Conservation (phyloP, 1,140 invertebrate genomes). For the Phortica variegata region DNA sequence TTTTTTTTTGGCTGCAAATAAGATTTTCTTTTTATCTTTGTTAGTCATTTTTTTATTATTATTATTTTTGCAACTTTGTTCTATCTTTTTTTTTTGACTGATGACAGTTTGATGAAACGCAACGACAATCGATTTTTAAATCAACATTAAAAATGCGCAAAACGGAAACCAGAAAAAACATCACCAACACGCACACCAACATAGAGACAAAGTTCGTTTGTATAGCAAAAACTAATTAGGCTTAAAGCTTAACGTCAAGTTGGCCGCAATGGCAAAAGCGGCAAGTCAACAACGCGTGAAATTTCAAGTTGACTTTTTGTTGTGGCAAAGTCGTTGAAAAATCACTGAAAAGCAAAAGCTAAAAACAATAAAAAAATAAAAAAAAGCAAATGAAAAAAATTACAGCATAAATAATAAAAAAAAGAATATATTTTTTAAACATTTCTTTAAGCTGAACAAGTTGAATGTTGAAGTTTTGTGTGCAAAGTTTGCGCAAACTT, state of each 20-base stretch:
- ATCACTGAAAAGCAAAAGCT: too few species aligned
- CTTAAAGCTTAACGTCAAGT: constrained; percentile 31
- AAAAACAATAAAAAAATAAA: too few species aligned
- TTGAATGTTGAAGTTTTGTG: neutral
- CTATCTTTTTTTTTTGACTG: constrained; percentile 12
- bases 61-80: too few species aligned
- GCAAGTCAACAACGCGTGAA: constrained; percentile 42
- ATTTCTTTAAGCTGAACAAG: neutral
- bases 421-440: too few species aligned
- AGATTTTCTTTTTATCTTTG: too few species aligned
- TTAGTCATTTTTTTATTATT: too few species aligned
- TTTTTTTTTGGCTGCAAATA: too few species aligned
- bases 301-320: constrained; percentile 16
- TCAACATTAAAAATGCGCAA: constrained; percentile 26
- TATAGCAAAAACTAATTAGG: too few species aligned
- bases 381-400: too few species aligned
- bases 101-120: constrained; percentile 48
- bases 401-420: too few species aligned
- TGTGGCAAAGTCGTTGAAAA: too few species aligned
- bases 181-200: neutral
- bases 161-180: constrained; percentile 8
- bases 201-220: neutral
- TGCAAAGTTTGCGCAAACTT: constrained; percentile 14
- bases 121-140: constrained; percentile 42
- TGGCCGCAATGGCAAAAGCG: constrained; percentile 7